phyloP scores from a whole-genome alignment of 1,140 invertebrate species.

The Drosophila nikananu region DNA sequence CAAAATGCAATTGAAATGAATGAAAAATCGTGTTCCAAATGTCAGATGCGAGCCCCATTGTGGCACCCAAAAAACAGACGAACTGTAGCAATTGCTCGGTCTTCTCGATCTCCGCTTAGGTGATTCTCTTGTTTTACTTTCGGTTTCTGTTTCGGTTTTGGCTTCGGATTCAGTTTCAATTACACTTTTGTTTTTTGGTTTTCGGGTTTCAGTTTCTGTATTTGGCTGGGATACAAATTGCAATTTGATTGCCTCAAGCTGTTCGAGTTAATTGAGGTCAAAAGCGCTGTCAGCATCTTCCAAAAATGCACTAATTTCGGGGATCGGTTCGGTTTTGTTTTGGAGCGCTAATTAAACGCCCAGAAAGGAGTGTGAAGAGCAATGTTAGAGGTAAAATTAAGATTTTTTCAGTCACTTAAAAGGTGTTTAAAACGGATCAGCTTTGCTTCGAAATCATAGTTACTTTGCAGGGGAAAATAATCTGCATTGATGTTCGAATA shows the following conservation, averaged over 20 bases:
- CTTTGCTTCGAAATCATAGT: background rate
- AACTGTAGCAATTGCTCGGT: slow-evolving; percentile 71
- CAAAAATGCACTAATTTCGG: slow-evolving; percentile 59
- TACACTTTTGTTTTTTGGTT: slow-evolving; percentile 25
- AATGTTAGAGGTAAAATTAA: slow-evolving; percentile 32
- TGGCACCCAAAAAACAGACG: slow-evolving; percentile 41
- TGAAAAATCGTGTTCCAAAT: slow-evolving; percentile 76
- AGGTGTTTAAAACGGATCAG: slow-evolving; percentile 10
- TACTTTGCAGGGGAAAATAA: background rate
- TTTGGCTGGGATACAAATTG: slow-evolving; percentile 64
- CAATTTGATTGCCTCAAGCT: slow-evolving; percentile 70
- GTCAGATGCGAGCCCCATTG: slow-evolving; percentile 64
- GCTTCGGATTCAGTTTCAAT: slow-evolving; percentile 48
- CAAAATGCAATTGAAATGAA: slow-evolving; percentile 62
- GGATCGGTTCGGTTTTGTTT: slow-evolving; percentile 21
- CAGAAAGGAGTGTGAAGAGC: slow-evolving; percentile 45
- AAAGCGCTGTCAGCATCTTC: slow-evolving; percentile 65
- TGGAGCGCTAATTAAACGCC: slow-evolving; percentile 39
- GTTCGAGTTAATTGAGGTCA: slow-evolving; percentile 74
- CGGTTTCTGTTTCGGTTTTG: slow-evolving; percentile 38
- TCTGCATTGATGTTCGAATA: background rate
- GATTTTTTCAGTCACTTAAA: slow-evolving; percentile 3
- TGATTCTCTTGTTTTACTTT: slow-evolving; percentile 56
- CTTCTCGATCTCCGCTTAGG: slow-evolving; percentile 53
- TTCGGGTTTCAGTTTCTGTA: slow-evolving; percentile 32